Base-by-base conservation (phyloP, 2,797 vertebrate species). In the Phrynocephalus guinanensis region DNA sequence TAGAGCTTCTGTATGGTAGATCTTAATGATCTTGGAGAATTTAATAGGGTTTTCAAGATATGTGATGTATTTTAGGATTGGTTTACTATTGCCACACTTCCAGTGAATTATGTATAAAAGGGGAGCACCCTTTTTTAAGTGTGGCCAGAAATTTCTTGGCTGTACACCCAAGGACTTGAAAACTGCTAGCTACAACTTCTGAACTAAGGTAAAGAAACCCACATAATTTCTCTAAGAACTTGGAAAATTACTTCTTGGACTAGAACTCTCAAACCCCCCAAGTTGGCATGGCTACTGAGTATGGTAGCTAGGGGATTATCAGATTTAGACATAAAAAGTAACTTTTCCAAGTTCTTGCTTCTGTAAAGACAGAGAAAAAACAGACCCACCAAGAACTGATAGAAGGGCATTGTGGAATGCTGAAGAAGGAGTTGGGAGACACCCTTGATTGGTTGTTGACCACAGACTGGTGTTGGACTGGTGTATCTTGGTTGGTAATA, bases 381-480 rank as follows among this genome's bases (percentile, higher is more conserved):
- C 15, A 13, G 63, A 26, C 38, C 33, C 44, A 44, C 30, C 66
- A 67, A n/a, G 10, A 26, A 81, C 13, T 24, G 26, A 67, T 44
- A 33, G 79, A 8, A 83, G 38, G 20, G n/a, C 26, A 2, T 72
- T n/a, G 7, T 5, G 3, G 20, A 20, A 72, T 3, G 4, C 28
- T 52, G 5, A 56, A 30, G 18, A 68, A 56, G 52, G 48, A 28
- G 68, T 26, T 28, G 9, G 7, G 87, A 79, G 82, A 86, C 82
- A 83, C 89, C 90, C 91, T 94, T 88, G 87, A n/a, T 6, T 0
- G 67, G n/a, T 11, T 38, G n/a, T 26, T 38, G 50, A 3, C 50
- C 30, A 30, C 20, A 33, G 30, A 56, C 82, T 73, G 70, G 13
- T 33, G 68, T 30, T 71, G 5, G 18, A 76, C 26, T 26, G 10